These are phyloP conservation scores for Melanophora roralis DNA, from an alignment of 2,888 invertebrate species.

Conservation along the genomic window DNA sequence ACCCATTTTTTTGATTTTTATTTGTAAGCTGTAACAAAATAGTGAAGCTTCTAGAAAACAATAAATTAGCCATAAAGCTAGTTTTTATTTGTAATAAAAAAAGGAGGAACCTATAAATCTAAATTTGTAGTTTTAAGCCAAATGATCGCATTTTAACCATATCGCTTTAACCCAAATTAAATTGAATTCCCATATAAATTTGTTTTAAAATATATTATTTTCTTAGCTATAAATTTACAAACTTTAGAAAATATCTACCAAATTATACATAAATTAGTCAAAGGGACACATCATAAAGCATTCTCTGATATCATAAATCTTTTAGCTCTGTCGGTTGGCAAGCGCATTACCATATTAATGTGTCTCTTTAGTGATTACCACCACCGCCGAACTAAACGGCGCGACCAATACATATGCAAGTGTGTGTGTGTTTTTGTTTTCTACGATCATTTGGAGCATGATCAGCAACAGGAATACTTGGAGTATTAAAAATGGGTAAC, in stretches of 20 bases:
- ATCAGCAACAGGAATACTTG: neutral
- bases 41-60: too few species aligned
- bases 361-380: slow-evolving; percentile 53
- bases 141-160: slow-evolving; percentile 42
- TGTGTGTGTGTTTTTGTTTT: neutral
- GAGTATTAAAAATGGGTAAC: slow-evolving; percentile 55
- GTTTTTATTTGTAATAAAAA: too few species aligned
- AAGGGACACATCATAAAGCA: slow-evolving; percentile 76
- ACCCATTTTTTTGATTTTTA: too few species aligned
- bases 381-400: slow-evolving; percentile 48
- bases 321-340: slow-evolving; percentile 67
- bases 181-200: slow-evolving; percentile 67
- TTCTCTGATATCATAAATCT: slow-evolving; percentile 75
- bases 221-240: neutral
- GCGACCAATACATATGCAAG: neutral
- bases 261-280: slow-evolving; percentile 72
- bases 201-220: slow-evolving; percentile 14
- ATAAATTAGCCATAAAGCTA: too few species aligned
- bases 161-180: slow-evolving; percentile 26
- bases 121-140: neutral
- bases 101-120: slow-evolving; percentile 18
- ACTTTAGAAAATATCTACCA: slow-evolving; percentile 21
- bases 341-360: slow-evolving; percentile 75
- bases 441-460: slow-evolving; percentile 42
- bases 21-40: too few species aligned